Base-by-base conservation (phyloP, 2,888 invertebrate genomes). In the Chironomus riparius region DNA sequence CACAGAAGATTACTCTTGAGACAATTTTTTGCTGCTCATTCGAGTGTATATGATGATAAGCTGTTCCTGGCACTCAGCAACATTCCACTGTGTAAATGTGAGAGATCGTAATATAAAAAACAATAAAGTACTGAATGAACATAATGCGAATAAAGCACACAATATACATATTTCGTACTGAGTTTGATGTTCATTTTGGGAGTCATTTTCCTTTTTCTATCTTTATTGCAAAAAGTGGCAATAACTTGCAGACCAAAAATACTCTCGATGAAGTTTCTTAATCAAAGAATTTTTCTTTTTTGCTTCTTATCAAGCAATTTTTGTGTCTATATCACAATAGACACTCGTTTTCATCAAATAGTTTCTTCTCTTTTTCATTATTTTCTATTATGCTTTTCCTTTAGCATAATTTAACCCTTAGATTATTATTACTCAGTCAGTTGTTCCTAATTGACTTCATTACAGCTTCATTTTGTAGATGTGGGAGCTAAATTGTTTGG, bases 161-260 rank as follows among this genome's bases (percentile, higher is more conserved):
- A 38, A 38, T 38, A 7, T 10, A 38, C 10, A 24, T 24, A 13
- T 62, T 62, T 62, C 62, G 10, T 47, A 18, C 47, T 18, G 47
- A 73, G 47, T 73, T 73, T 65, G 62, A 73, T 15, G 65, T 6
- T 73, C 73, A 73, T 21, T 73, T 73, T 50, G 65, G 62, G 65
- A 38, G n/a, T 24, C 15, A 13, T 38, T 47, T 73, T 73, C 72
- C 65, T 62, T 62, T 12, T 65, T 56, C 7, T 71, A 47, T 71
- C 71, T 71, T 61, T 28, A 71, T 71, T 69, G 24, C 10, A 18
- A 13, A 24, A 28, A n/a, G 21, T 56, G 22, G 38, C 13, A 38
- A 73, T 62, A 73, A 62, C 38, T 73, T 65, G 73, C 73, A 73
- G 73, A 73, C 62, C 13, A 56, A 71, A 70, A 48, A 56, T n/a